Evolutionary conservation across 2,797 vertebrate species (phyloP).

Genomic region (Austrolebias charrua): DNA sequence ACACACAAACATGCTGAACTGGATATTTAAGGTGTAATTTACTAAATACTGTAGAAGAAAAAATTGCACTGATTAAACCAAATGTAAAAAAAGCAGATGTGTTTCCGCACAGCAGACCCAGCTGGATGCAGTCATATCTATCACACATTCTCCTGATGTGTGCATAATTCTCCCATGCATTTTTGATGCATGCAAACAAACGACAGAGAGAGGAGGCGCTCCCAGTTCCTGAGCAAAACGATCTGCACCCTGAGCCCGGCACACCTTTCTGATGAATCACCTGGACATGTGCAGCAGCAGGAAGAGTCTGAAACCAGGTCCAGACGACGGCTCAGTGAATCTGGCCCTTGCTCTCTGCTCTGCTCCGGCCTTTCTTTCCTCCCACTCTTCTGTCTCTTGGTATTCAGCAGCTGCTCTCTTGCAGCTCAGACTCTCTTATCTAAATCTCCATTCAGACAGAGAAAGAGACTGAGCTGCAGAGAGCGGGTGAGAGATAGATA

Average conservation of each 20-base stretch:
- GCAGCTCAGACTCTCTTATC: conserved; percentile 74
- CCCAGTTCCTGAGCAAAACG: neutral
- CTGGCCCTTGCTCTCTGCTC: conserved; percentile 36
- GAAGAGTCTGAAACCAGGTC: conserved; percentile 44
- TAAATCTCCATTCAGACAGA: conserved; percentile 72
- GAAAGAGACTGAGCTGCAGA: conserved; percentile 58
- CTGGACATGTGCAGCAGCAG: conserved; percentile 13
- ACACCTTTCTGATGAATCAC: conserved; percentile 34
- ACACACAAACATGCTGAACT: neutral
- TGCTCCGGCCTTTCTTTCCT: conserved; percentile 22
- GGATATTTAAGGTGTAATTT: neutral
- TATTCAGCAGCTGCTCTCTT: conserved; percentile 66
- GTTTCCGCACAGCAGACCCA: neutral
- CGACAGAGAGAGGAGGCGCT: conserved; percentile 10
- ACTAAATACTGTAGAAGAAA: too few relatives aligned
- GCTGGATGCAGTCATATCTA: neutral
- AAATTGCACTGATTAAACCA: conserved; percentile 2
- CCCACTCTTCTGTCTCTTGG: conserved; percentile 57
- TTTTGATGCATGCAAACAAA: conserved; percentile 19
- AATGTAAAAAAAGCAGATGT: neutral
- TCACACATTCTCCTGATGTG: conserved; percentile 1
- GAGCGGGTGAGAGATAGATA: conserved; percentile 66
- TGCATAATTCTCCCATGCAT: conserved; percentile 8
- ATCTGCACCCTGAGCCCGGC: neutral
- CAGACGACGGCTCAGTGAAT: conserved; percentile 44